A percentile compares a stretch with the other conserved stretches of the same genome.
Evolutionary conservation across 2,888 invertebrate genomes (phyloP).

Genomic region (Dyspetes luteomarginatus): DNA sequence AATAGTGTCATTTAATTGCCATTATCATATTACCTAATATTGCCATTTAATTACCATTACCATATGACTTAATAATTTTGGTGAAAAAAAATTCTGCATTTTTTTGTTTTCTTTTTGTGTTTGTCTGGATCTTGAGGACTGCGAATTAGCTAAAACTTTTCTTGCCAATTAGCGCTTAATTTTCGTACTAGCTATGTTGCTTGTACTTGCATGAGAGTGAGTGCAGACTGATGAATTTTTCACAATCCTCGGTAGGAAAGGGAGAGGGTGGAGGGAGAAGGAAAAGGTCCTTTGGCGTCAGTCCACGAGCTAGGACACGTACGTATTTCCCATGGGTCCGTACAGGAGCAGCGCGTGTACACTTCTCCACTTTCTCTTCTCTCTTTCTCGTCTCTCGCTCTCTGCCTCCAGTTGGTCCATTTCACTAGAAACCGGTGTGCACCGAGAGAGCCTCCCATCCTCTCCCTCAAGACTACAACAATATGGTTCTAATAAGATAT

Average conservation of each 20-base stretch:
- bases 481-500: conserved; percentile 78
- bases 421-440: conserved; percentile 42
- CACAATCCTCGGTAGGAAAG: not conserved
- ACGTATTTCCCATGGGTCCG: conserved; percentile 77
- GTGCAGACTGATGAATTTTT: conserved; percentile 23
- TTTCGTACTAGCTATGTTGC: not conserved
- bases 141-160: not conserved
- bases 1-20: too few species aligned
- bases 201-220: not conserved
- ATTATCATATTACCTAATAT: too few species aligned
- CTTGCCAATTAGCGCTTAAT: not conserved
- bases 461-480: conserved; percentile 71
- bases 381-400: conserved; percentile 14
- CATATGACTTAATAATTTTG: not conserved
- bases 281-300: conserved; percentile 2
- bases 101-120: conserved; percentile 21
- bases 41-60: too few species aligned
- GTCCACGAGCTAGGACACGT: conserved; percentile 54
- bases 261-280: not conserved
- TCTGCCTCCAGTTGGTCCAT: conserved; percentile 46
- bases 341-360: conserved; percentile 33
- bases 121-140: conserved; percentile 29
- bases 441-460: conserved; percentile 26
- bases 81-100: not conserved
- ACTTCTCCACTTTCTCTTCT: conserved; percentile 8